Evolutionary conservation across 2,113 vertebrate species (phyloP), one percentile per base, ranked within the genome.

Genomic region (Anas platyrhynchos): DNA sequence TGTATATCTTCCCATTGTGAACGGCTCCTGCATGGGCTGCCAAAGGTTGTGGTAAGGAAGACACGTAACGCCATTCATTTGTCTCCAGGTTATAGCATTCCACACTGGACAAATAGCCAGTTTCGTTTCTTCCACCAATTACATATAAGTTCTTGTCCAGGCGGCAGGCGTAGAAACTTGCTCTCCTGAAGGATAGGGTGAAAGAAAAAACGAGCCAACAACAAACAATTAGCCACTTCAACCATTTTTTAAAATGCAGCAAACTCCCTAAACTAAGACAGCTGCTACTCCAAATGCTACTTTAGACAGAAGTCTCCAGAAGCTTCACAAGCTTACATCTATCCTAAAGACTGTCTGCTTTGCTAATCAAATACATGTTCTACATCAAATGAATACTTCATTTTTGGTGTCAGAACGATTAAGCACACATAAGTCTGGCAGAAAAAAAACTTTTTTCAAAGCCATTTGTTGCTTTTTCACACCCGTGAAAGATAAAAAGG

Each of bases 1-100:
- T 99, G 95, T 99, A 99, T 92, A 99, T 99, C 96, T 99, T 99
- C 83, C 99, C 99, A 44, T 99, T 99, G 97, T 99, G 99, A 87
- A 99, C 99, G 0, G 99, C 99, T 95, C 99, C 99, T 2, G 99
- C 99, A 0, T 99, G 99, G 34, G 99, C 99, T 22, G 99, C 99
- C 93, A 99, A 97, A 17, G 99, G 99, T 31, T 99, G 99, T 0
- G 99, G 99, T 94, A 99, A 93, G 0, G 99, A 98, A 7, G 99
- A 99, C 94, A 99, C 98, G 1, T 99, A 99, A 91, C 99, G 99
- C 99, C 99, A 99, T 96, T 99, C 99, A 3, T 99, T 99, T 23
- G 98, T 99, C 97, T 99, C 99, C 96, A 99, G 97, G 95, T 99
- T 99, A 96, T 99, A 99, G 96, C 99, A 99, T 97, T 99, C 99